Conservation (phyloP, 53 echinoderm and acorn worm species). For the Echinarachnius parma region DNA sequence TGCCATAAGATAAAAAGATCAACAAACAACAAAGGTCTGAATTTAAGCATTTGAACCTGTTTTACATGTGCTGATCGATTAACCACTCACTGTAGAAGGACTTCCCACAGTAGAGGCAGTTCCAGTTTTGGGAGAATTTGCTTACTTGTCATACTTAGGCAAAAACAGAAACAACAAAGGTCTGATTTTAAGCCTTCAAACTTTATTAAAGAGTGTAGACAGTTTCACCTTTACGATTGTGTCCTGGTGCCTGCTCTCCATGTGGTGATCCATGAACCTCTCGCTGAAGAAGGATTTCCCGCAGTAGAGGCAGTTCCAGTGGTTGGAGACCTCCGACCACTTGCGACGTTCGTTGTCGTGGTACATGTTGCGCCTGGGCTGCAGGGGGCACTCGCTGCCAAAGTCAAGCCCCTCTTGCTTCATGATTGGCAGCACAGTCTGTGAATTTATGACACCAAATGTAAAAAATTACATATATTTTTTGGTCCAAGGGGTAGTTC, state of each 20-base stretch:
- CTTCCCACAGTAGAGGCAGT: slow-evolving; percentile 90
- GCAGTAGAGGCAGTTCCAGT: slow-evolving; percentile 85
- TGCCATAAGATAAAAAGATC: too few relatives aligned
- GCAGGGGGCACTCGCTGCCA: slow-evolving; percentile 51
- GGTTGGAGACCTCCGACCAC: slow-evolving; percentile 45
- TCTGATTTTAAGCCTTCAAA: too few relatives aligned
- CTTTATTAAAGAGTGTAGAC: too few relatives aligned
- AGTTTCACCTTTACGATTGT: slow-evolving; percentile 43
- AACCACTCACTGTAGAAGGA: slow-evolving; percentile 62
- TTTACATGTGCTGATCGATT: slow-evolving; percentile 67
- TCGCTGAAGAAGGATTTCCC: slow-evolving; percentile 81
- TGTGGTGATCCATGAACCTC: slow-evolving; percentile 62
- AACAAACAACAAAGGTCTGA: too few relatives aligned
- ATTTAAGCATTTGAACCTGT: too few relatives aligned
- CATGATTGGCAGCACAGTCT: slow-evolving; percentile 27
- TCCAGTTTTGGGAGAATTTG: slow-evolving; percentile 60
- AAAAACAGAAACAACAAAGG: too few relatives aligned
- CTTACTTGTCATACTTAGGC: too few relatives aligned
- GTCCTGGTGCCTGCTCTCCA: slow-evolving; percentile 62
- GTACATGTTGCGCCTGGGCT: slow-evolving; percentile 65
- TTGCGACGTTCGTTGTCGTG: slow-evolving; percentile 68
- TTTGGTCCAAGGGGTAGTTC: too few relatives aligned
- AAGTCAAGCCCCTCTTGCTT: slow-evolving; percentile 19
- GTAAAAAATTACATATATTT: too few relatives aligned
- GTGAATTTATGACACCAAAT: too few relatives aligned